Base-by-base conservation (phyloP, 2,888 invertebrate species). In the Timema podura region DNA sequence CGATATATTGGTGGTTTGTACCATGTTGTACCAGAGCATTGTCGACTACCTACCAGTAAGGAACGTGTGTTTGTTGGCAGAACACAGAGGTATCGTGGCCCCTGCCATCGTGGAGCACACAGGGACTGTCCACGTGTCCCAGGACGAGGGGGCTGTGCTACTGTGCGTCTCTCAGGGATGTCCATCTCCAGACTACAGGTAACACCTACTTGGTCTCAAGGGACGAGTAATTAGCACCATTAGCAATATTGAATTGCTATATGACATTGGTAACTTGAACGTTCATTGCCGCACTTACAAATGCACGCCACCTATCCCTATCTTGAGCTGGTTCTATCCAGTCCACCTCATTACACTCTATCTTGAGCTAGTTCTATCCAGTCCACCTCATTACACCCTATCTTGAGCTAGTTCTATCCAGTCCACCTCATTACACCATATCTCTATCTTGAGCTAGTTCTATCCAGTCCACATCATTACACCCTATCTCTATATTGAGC, bases 131-230 rank as follows among this genome's bases (percentile, higher is more conserved):
- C 87, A 88, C 75, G 89, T 89, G 65, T 86, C 88, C 67, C 89
- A 90, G 79, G 91, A 91, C 75, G 89, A 90, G 79, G 89, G 88
- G 68, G 89, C 90, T 7, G 90, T 91, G 69, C 81, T 92, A 74
- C 85, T 92, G 73, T 92, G 92, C 81, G 87, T 91, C 64, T 90
- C 91, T n/a, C 90, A 89, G 79, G 91, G 90, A 70, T 91, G 90
- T 81, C 92, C 92, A 70, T 85, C 89, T 59, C 91, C 91, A n/a
- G 89, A 88, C 82, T 88, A 91, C 83, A 87, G 90, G 91, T 91
- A 84, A 83, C 57, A 44, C 9, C 13, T 48, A 59, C 64, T 48
- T 59, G n/a, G n/a, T 47, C 67, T 30, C 65, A 10, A 15, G 16
- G 16, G 44, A 13, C 64, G 16, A 64, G 3, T 0, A 13, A 16